Evolutionary conservation across 2,888 invertebrate genomes (phyloP).

Genomic region (Ligdia adustata): DNA sequence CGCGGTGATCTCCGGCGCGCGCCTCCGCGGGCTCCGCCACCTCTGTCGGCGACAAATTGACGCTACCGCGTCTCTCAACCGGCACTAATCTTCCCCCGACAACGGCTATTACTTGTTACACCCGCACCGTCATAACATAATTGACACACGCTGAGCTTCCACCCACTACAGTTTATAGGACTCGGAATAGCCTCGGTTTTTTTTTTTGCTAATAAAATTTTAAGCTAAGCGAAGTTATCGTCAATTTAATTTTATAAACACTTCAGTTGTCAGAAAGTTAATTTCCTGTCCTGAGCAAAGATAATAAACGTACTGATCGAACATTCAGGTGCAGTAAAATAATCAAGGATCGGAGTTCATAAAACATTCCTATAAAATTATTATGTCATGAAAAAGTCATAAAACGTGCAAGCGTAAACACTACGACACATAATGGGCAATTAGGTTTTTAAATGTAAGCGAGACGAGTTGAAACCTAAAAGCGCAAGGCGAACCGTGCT

Average conservation of each 20-base stretch:
- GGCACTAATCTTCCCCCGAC: slow-evolving; percentile 42
- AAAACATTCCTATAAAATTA: slow-evolving; percentile 23
- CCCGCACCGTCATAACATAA: slow-evolving; percentile 20
- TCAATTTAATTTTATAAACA: too few species aligned
- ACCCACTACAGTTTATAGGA: too few species aligned
- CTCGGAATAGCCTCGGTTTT: too few species aligned
- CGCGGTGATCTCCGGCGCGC: slow-evolving; percentile 74
- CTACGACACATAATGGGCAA: slow-evolving; percentile 60
- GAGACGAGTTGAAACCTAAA: slow-evolving; percentile 56
- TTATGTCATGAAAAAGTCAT: slow-evolving; percentile 30
- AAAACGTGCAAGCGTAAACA: slow-evolving; percentile 44
- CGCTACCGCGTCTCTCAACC: slow-evolving; percentile 42
- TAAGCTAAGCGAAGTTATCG: too few species aligned
- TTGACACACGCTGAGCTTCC: slow-evolving; percentile 15
- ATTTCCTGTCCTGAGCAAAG: background rate
- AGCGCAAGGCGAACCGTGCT: slow-evolving; percentile 61
- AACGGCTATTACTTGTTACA: slow-evolving; percentile 34
- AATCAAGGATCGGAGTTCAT: slow-evolving; percentile 21
- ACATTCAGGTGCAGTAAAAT: slow-evolving; percentile 22
- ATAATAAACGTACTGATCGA: slow-evolving; percentile 14
- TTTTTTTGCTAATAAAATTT: too few species aligned
- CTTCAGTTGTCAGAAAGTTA: background rate
- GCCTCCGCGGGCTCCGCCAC: slow-evolving; percentile 17
- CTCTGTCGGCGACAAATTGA: slow-evolving; percentile 53
- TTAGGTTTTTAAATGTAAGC: slow-evolving; percentile 68